These are phyloP conservation scores for Vespertilio murinus DNA, from an alignment of 2,797 vertebrate species.

Conservation along the genomic window DNA sequence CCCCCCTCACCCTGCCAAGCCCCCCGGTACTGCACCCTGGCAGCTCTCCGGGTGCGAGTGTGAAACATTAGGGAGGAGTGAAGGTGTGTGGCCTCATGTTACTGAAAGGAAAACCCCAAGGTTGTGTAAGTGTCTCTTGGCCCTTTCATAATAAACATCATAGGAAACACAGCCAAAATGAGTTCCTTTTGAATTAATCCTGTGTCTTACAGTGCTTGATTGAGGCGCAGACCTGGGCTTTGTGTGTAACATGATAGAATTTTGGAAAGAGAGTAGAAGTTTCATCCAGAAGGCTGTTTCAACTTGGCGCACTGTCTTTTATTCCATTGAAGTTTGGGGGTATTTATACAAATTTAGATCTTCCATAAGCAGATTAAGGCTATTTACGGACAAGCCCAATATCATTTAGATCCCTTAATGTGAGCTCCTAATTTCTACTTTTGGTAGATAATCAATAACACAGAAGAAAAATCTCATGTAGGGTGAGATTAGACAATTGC, in stretches of 20 bases:
- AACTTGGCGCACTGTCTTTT: background rate
- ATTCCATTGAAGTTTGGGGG: background rate
- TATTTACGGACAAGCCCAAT: background rate
- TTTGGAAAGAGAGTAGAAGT: background rate
- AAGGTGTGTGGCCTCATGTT: background rate
- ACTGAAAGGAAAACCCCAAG: constrained; percentile 23
- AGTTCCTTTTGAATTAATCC: constrained; percentile 30
- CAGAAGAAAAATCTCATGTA: background rate
- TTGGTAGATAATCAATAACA: background rate
- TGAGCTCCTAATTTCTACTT: background rate
- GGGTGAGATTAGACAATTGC: background rate
- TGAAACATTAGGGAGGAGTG: background rate
- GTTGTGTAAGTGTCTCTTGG: background rate
- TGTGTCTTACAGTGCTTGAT: background rate
- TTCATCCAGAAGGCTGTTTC: background rate
- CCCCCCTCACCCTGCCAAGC: background rate
- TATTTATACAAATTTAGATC: constrained; percentile 29
- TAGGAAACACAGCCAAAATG: background rate
- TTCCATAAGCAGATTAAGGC: background rate
- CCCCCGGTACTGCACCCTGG: background rate
- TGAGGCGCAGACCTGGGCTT: background rate
- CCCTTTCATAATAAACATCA: background rate
- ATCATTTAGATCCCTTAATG: background rate
- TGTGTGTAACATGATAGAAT: background rate
- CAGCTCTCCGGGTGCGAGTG: background rate